Percentiles rank a stretch among this genome's conserved stretches.
These are phyloP conservation scores for Cotesia typhae DNA, from an alignment of 1,140 invertebrate genomes.

Conservation along the genomic window DNA sequence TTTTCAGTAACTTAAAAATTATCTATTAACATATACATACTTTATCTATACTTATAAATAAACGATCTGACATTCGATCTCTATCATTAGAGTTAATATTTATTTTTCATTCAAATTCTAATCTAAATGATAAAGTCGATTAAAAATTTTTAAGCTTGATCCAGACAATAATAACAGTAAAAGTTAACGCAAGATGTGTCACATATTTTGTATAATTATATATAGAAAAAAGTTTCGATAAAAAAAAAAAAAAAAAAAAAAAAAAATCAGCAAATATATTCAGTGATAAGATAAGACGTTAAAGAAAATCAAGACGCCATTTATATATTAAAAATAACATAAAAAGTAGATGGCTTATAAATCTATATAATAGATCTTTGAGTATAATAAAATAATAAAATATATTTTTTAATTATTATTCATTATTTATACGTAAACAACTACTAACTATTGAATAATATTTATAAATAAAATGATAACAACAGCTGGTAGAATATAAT, in stretches of 20 bases:
- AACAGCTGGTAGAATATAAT: neutral
- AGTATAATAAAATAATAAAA: too few species aligned
- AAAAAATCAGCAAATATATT: conserved; percentile 16
- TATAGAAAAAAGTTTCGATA: conserved; percentile 1
- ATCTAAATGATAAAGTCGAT: neutral
- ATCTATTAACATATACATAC: too few species aligned
- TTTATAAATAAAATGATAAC: neutral
- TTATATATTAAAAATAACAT: neutral
- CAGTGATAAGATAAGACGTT: conserved; percentile 32
- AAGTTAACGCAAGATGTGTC: neutral
- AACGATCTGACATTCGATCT: neutral
- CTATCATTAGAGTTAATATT: neutral
- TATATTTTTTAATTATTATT: too few species aligned
- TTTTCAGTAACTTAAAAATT: too few species aligned
- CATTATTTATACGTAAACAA: too few species aligned
- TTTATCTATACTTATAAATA: neutral
- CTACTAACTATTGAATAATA: too few species aligned
- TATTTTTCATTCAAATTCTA: neutral
- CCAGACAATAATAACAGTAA: neutral
- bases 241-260: neutral
- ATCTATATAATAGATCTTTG: neutral
- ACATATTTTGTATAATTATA: neutral
- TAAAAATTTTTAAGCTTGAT: neutral
- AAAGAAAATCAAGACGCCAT: conserved; percentile 17
- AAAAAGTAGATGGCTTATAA: neutral